A percentile compares a stretch with the other conserved stretches of the same genome.
Evolutionary conservation across 2,888 invertebrate genomes (phyloP).

Genomic region (Therioaphis trifolii): DNA sequence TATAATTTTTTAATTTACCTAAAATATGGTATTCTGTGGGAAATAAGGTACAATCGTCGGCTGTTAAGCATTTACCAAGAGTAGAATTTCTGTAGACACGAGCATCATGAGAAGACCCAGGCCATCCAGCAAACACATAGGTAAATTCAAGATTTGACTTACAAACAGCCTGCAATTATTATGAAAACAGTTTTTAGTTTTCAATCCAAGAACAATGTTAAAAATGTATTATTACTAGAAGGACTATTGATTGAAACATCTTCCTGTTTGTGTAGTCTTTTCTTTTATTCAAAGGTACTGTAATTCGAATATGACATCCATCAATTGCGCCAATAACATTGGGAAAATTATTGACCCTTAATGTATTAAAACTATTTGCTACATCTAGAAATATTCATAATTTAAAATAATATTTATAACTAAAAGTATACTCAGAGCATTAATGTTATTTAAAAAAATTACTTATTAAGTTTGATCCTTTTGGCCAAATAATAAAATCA

Average conservation of each 20-base stretch:
- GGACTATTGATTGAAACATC: constrained; percentile 8
- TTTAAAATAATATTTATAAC: neutral
- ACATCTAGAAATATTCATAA: neutral
- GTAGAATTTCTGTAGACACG: neutral
- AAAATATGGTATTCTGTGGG: neutral
- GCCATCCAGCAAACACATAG: neutral
- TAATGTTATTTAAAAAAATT: neutral
- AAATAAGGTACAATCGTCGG: neutral
- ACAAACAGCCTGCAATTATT: constrained; percentile 4
- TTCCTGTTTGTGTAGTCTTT: constrained; percentile 11
- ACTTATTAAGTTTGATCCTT: neutral
- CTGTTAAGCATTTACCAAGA: neutral
- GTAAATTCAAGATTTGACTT: constrained; percentile 4
- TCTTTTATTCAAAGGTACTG: neutral
- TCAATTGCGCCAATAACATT: neutral
- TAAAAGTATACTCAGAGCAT: neutral
- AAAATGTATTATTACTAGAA: neutral
- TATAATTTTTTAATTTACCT: too few relatives aligned
- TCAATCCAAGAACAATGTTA: neutral
- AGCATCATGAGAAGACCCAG: constrained; percentile 1
- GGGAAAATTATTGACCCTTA: neutral
- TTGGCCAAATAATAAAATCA: constrained; percentile 11
- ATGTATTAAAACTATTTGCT: neutral
- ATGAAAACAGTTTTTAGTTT: constrained; percentile 2
- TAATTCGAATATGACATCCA: neutral